Conservation (phyloP, 64 coral and sea anemone species). For the Pocillopora verrucosa region DNA sequence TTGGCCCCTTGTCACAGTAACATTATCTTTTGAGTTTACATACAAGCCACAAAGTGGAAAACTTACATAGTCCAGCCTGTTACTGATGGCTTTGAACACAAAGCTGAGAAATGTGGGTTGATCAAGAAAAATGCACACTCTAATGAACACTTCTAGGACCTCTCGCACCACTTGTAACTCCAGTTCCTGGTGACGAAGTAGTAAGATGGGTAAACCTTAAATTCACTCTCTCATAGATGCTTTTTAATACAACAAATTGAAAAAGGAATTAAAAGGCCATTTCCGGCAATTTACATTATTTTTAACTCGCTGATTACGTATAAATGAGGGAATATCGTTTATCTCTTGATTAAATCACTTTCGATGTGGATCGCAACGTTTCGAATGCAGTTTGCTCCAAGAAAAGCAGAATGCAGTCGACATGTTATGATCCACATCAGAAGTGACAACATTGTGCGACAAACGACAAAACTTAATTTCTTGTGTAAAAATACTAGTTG, state of each 20-base stretch:
- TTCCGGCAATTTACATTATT: no score
- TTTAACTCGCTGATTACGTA: no score
- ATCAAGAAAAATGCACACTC: conserved; percentile 70
- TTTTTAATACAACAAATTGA: neutral
- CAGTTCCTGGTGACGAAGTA: conserved; percentile 42
- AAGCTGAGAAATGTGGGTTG: conserved; percentile 67
- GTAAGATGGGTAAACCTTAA: neutral
- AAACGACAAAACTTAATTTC: neutral
- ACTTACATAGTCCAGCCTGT: conserved; percentile 94
- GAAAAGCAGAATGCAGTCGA: no score
- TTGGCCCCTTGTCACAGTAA: no score
- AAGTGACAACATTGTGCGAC: neutral
- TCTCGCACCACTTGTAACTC: conserved; percentile 79
- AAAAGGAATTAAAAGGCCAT: no score
- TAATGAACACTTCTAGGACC: conserved; percentile 72
- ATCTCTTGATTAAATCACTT: no score
- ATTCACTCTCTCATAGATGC: neutral
- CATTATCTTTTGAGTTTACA: no score
- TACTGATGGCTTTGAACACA: conserved; percentile 87
- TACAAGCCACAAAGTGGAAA: neutral
- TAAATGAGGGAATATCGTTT: no score
- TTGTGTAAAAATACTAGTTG: no score
- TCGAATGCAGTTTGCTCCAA: no score
- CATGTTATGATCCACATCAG: no score
- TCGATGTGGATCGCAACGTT: no score